Percentiles rank a stretch among this genome's conserved stretches.
Conservation (phyloP, 1,140 invertebrate species). For the Solenopsis invicta region DNA sequence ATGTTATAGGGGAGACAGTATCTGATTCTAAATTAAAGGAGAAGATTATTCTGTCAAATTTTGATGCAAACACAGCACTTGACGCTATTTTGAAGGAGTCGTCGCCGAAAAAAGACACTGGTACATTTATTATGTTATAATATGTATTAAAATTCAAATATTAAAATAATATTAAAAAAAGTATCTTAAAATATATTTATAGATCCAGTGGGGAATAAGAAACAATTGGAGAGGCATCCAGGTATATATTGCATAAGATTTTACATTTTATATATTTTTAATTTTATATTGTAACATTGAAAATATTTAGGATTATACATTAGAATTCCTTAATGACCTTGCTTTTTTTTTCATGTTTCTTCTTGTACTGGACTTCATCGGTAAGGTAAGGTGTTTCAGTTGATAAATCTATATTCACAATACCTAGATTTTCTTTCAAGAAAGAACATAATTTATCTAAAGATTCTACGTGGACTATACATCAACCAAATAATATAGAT, state of each 20-base stretch:
- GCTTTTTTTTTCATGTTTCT: constrained; percentile 82
- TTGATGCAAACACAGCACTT: constrained; percentile 91
- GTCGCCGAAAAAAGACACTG: constrained; percentile 66
- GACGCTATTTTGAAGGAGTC: constrained; percentile 90
- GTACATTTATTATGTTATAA: constrained; percentile 25
- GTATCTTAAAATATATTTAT: constrained; percentile 46
- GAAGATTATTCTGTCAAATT: constrained; percentile 90
- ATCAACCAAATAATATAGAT: constrained; percentile 11
- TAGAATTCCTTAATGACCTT: constrained; percentile 65
- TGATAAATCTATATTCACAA: constrained; percentile 68
- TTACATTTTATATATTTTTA: constrained; percentile 18
- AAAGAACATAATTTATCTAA: constrained; percentile 59
- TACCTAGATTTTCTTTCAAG: constrained; percentile 77
- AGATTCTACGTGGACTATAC: constrained; percentile 32
- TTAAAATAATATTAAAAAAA: neutral
- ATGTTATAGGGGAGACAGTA: constrained; percentile 92
- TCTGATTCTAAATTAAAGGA: constrained; percentile 91
- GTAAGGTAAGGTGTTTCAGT: constrained; percentile 87
- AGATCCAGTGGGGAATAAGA: constrained; percentile 65
- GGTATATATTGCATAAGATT: constrained; percentile 75
- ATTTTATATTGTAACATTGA: neutral
- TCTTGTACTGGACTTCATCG: constrained; percentile 83
- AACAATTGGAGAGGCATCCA: constrained; percentile 71
- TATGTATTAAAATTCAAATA: neutral
- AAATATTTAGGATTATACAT: neutral